Base-by-base conservation (phyloP, 2,888 invertebrate genomes). In the Eupithecia abbreviata region DNA sequence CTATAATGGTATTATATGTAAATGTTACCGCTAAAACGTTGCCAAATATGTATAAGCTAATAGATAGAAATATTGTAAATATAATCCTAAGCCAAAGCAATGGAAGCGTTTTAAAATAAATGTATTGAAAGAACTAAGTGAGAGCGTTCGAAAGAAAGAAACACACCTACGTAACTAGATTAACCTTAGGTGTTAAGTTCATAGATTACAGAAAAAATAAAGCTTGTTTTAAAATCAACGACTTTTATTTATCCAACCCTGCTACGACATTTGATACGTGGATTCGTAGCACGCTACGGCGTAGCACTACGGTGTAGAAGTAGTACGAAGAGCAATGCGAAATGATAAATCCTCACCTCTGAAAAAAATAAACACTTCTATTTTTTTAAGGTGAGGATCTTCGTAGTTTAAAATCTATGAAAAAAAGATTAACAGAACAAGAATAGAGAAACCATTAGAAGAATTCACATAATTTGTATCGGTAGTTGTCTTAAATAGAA, bases 21-120 rank as follows among this genome's bases (percentile, higher is more conserved):
- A 92, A 92, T 91, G 91, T 90, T 92, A 91, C 88, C 86, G 90
- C 91, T 91, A 90, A 88, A 87, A 90, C 88, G 93, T 94, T 95
- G 94, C 94, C 94, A 95, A 94, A 94, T 89, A 91, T 88, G 80
- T 89, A 86, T 91, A 93, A 93, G 91, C 85, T 85, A 88, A 88
- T 92, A 93, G 91, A 90, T 88, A 88, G 89, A 90, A 87, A 88
- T 89, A 84, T 88, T 94, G 94, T 94, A 94, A 91, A 94, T 94
- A 93, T 93, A 92, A 85, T 75, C 78, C 79, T 93, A 93, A 93
- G 92, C 90, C 85, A 88, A 89, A 89, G 86, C 88, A 88, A 90
- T 87, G 88, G 89, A 88, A 87, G 90, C 88, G 89, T 90, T 92
- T 90, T 89, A 89, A 89, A 87, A 89, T 88, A 88, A 87, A 84